Base-by-base conservation (phyloP, 1,140 invertebrate genomes). In the Drosophila albomicans region DNA sequence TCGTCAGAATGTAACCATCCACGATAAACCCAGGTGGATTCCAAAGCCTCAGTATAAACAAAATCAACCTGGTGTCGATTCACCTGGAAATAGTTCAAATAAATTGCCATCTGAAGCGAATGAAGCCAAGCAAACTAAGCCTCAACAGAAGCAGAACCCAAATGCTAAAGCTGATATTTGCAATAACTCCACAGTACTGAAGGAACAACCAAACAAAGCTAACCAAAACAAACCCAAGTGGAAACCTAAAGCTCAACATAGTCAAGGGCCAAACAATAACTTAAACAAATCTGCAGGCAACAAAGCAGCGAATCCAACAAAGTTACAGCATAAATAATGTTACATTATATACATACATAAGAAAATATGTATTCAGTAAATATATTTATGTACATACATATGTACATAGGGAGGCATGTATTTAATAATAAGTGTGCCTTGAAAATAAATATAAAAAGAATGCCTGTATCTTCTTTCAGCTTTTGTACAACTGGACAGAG, bases 171-270 rank as follows among this genome's bases (percentile, higher is more conserved):
- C 5, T 30, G 8, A n/a, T 52, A 8, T 7, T n/a, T 30, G 11
- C 11, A 3, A 30, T 30, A 13, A 30, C 49, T 28, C 49, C 2
- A 6, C n/a, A 5, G 5, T 10, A 30, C 3, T 5, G 5, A 20
- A 49, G 10, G 4, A 7, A 28, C 49, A 51, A 28, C 20, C 20
- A 8, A 51, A 11, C 2, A n/a, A 30, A 52, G 5, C 11, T 2
- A 5, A 7, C 11, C 25, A 52, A 20, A 45, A 38, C 30, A 49
- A 66, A 45, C 63, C 59, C 10, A 61, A 61, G 7, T 61, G 58
- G 58, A 45, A 11, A 16, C 41, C 63, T 28, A 56, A 30, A 11
- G 3, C 10, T 13, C 62, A 25, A 48, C 16, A 13, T 7, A 46
- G 16, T 16, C 13, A 46, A 16, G 6, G 1, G 1, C 6, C 5